Evolutionary conservation across 2,113 vertebrate species (phyloP).

Genomic region (Leiothrix lutea): DNA sequence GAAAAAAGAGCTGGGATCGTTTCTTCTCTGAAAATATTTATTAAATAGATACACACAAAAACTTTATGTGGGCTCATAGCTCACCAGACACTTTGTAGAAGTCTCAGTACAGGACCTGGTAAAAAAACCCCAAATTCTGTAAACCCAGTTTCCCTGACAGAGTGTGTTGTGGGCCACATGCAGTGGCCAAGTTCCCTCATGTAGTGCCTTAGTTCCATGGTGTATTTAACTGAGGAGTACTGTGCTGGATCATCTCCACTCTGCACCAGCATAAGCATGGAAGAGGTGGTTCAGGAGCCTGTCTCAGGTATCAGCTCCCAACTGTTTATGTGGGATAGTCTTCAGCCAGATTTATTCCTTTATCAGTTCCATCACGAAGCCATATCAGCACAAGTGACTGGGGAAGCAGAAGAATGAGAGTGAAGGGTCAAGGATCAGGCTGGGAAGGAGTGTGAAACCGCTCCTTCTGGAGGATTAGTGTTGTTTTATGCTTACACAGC

Average conservation of each 20-base stretch:
- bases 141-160: background rate
- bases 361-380: background rate
- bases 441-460: background rate
- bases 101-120: background rate
- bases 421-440: background rate
- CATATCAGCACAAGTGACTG: background rate
- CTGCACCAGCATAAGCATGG: background rate
- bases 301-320: background rate
- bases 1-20: background rate
- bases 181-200: background rate
- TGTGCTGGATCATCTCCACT: background rate
- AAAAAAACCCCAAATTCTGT: background rate
- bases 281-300: background rate
- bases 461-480: background rate
- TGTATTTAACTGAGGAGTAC: accelerated
- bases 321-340: background rate
- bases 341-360: background rate
- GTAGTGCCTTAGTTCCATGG: too few species aligned
- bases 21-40: background rate
- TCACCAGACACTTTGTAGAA: background rate
- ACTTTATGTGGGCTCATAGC: background rate
- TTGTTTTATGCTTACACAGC: background rate
- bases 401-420: background rate
- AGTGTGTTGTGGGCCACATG: accelerated
- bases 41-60: background rate